Conservation (phyloP, 2,888 invertebrate genomes). For the Aphodius granarius region DNA sequence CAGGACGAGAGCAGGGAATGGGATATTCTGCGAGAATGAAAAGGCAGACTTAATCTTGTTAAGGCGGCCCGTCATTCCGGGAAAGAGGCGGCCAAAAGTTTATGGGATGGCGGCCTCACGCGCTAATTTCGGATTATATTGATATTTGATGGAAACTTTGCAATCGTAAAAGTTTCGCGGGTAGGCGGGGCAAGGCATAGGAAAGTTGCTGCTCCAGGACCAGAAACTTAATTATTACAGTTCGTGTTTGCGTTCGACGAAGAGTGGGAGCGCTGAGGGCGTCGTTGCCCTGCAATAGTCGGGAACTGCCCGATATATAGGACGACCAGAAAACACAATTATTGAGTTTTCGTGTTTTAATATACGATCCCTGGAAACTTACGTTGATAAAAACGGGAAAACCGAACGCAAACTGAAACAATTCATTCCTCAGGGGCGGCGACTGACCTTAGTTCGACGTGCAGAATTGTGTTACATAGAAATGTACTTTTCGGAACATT, state of each 20-base stretch:
- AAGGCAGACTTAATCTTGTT: neutral
- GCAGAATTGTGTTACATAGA: neutral
- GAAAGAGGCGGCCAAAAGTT: neutral
- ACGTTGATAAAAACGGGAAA: neutral
- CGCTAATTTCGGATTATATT: neutral
- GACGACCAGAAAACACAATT: neutral
- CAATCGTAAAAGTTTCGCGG: neutral
- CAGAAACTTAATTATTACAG: neutral
- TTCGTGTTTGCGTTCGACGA: neutral
- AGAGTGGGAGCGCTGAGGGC: neutral
- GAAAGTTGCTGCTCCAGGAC: neutral
- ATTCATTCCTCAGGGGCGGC: neutral
- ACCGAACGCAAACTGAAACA: neutral
- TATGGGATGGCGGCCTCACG: neutral
- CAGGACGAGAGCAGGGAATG: neutral
- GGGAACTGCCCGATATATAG: neutral
- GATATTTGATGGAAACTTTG: neutral
- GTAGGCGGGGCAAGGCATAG: neutral
- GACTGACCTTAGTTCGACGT: too few relatives aligned
- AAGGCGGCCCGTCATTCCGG: neutral
- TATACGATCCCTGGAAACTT: neutral
- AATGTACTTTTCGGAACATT: neutral
- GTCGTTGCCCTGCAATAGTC: neutral
- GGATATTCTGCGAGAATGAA: neutral
- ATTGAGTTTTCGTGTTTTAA: neutral